Evolutionary conservation across 2,888 invertebrate species (phyloP).

Genomic region (Criorhina ranunculi): DNA sequence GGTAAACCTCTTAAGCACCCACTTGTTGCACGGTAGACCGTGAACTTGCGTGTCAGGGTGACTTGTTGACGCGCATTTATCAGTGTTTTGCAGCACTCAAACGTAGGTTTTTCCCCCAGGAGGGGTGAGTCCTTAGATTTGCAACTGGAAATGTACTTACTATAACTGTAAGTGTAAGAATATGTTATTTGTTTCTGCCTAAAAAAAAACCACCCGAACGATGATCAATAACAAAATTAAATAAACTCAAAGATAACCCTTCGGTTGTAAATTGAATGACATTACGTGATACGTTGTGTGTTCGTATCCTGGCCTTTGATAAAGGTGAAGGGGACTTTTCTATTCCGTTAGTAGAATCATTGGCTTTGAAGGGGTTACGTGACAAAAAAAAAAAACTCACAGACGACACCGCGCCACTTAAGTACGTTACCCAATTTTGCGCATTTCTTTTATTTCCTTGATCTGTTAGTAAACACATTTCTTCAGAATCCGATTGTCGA

Average conservation of each 20-base stretch:
- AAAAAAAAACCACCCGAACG: slow-evolving; percentile 44
- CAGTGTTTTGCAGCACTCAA: slow-evolving; percentile 33
- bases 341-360: slow-evolving; percentile 25
- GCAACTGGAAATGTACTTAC: slow-evolving; percentile 27
- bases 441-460: slow-evolving; percentile 11
- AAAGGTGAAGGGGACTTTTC: slow-evolving; percentile 42
- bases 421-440: slow-evolving; percentile 39
- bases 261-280: slow-evolving; percentile 37
- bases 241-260: slow-evolving; percentile 52
- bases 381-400: slow-evolving; percentile 49
- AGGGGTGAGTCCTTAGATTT: slow-evolving; percentile 19
- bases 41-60: slow-evolving; percentile 31
- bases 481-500: slow-evolving; percentile 17
- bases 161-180: slow-evolving; percentile 30
- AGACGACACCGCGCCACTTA: slow-evolving; percentile 34
- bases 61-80: slow-evolving; percentile 57
- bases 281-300: slow-evolving; percentile 3
- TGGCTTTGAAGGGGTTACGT: slow-evolving; percentile 36
- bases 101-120: slow-evolving; percentile 29
- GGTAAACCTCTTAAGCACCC: slow-evolving; percentile 45
- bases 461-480: slow-evolving; percentile 20
- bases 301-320: slow-evolving; percentile 16
- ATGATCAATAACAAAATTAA: slow-evolving; percentile 54
- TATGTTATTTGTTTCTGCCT: slow-evolving; percentile 30
- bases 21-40: slow-evolving; percentile 42